phyloP scores from a whole-genome alignment of 2,888 invertebrate genomes.

The Cryptophagus acutangulus region DNA sequence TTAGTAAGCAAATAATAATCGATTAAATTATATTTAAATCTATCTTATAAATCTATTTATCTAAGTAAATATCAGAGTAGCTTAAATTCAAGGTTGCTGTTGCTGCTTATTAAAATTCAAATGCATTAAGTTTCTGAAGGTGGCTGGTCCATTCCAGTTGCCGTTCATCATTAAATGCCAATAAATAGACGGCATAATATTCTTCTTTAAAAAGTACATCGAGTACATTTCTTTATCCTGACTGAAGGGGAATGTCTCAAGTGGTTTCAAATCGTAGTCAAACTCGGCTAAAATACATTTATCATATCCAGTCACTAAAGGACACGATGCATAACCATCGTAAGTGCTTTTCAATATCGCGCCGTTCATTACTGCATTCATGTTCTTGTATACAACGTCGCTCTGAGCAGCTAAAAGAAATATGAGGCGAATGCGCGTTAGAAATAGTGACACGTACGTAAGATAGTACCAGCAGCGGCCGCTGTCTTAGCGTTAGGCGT shows the following conservation, averaged over 20 bases:
- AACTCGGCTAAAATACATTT: slow-evolving; percentile 92
- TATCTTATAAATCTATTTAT: too few species aligned
- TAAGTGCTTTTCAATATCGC: slow-evolving; percentile 55
- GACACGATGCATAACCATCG: slow-evolving; percentile 96
- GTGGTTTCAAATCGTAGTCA: slow-evolving; percentile 73
- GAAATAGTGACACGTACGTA: too few species aligned
- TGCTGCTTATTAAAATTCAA: too few species aligned
- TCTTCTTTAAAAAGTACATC: slow-evolving; percentile 80
- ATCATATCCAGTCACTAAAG: slow-evolving; percentile 80
- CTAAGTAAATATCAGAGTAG: too few species aligned
- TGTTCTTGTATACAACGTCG: slow-evolving; percentile 70
- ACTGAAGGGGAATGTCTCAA: slow-evolving; percentile 89
- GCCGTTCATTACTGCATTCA: slow-evolving; percentile 63
- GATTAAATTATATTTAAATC: too few species aligned
- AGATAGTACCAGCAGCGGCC: slow-evolving; percentile 89
- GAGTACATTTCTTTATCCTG: slow-evolving; percentile 64
- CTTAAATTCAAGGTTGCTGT: too few species aligned
- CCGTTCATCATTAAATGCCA: slow-evolving; percentile 87
- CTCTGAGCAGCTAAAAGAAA: slow-evolving; percentile 76
- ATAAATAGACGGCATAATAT: slow-evolving; percentile 83
- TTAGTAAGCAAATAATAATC: too few species aligned
- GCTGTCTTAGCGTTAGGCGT: slow-evolving; percentile 96
- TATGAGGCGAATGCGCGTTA: too few species aligned
- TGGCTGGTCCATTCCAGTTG: slow-evolving; percentile 73
- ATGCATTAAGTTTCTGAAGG: slow-evolving; percentile 54